Conservation (phyloP, 2,888 invertebrate species). For the Epistrophe eligans region DNA sequence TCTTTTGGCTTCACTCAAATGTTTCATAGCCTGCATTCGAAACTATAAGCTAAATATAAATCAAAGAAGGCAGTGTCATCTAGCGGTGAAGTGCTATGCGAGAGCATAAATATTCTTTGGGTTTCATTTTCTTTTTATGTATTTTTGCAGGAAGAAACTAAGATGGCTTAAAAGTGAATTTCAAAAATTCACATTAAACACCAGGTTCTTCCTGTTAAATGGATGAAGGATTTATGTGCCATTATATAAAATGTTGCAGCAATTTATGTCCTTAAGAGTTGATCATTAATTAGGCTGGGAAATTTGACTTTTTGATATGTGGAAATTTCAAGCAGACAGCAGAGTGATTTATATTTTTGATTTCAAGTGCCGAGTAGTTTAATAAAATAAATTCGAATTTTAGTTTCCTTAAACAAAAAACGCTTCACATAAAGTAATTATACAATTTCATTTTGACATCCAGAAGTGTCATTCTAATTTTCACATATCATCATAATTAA, state of each 20-base stretch:
- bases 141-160: conserved; percentile 53
- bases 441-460: conserved; percentile 31
- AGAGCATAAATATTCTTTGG: conserved; percentile 23
- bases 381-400: neutral
- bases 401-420: neutral
- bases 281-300: conserved; percentile 57
- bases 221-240: conserved; percentile 70
- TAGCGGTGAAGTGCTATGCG: conserved; percentile 50
- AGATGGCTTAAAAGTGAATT: conserved; percentile 48
- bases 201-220: neutral
- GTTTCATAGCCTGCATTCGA: conserved; percentile 44
- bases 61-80: conserved; percentile 51
- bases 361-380: conserved; percentile 37
- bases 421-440: conserved; percentile 2
- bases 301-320: conserved; percentile 22
- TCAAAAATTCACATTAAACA: conserved; percentile 60
- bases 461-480: conserved; percentile 35
- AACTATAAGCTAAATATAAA: conserved; percentile 56
- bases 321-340: conserved; percentile 41
- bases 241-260: conserved; percentile 62
- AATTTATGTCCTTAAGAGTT: conserved; percentile 58
- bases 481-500: conserved; percentile 11
- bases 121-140: conserved; percentile 22
- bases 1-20: conserved; percentile 22
- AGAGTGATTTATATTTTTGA: conserved; percentile 44